Evolutionary conservation across 2,797 vertebrate species (phyloP).

Genomic region (Xiphorhynchus erythropygius): DNA sequence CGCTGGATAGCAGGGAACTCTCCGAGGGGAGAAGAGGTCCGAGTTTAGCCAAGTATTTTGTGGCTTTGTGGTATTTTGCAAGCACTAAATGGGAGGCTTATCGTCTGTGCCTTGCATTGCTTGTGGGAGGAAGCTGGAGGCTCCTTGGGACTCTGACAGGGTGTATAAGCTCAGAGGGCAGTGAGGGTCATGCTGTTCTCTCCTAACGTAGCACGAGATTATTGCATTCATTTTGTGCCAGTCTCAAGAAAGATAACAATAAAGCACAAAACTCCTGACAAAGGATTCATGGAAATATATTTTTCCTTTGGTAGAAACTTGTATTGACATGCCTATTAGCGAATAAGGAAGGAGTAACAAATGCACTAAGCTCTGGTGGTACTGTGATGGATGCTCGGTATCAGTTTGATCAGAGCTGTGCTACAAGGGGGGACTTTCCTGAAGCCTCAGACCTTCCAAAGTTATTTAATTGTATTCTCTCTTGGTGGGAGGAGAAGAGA

Average conservation of each 20-base stretch:
- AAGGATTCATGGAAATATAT: not conserved
- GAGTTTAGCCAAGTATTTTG: not conserved
- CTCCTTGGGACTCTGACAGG: not conserved
- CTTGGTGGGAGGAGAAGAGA: not conserved
- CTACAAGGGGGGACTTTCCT: not conserved
- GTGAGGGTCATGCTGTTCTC: not conserved
- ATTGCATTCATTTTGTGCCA: not conserved
- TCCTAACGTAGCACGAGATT: not conserved
- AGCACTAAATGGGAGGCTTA: not conserved
- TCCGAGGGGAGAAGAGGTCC: not conserved
- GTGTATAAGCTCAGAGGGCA: not conserved
- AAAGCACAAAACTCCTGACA: not conserved
- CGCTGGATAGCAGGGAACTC: not conserved
- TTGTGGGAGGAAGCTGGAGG: not conserved
- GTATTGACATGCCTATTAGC: not conserved
- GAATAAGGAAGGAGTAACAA: not conserved
- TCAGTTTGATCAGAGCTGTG: not conserved
- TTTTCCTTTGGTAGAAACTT: not conserved
- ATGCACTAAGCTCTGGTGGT: not conserved
- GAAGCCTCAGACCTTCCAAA: not conserved
- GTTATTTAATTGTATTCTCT: not conserved
- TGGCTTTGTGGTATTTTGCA: not conserved
- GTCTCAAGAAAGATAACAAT: not conserved
- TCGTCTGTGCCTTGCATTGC: not conserved
- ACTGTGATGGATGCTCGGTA: not conserved